Evolutionary conservation across 2,797 vertebrate genomes (phyloP).

Genomic region (Sebastes oblongus): DNA sequence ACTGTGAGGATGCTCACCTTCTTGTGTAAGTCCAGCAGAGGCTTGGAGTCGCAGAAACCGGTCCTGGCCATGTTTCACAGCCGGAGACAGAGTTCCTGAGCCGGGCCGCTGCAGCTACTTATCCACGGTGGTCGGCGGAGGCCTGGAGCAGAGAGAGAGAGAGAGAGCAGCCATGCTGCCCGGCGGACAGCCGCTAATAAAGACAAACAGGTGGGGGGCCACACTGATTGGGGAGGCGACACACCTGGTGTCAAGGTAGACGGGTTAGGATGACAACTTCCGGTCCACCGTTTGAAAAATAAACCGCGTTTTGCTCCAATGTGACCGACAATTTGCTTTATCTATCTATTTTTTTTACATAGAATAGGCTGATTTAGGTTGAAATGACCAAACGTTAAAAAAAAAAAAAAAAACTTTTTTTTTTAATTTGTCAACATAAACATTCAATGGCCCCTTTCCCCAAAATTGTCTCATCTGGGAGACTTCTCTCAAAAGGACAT

Average conservation of each 20-base stretch:
- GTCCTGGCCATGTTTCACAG: slow-evolving; percentile 79
- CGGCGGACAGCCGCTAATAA: slow-evolving; percentile 42
- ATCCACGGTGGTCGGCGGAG: slow-evolving; percentile 38
- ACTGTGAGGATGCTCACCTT: slow-evolving; percentile 56
- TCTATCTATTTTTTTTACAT: too few species aligned
- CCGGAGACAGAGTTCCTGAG: slow-evolving; percentile 47
- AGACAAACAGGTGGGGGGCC: slow-evolving; percentile 57
- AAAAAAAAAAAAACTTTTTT: too few species aligned
- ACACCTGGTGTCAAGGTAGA: neutral
- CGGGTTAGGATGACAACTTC: slow-evolving; percentile 14
- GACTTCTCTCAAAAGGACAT: too few species aligned
- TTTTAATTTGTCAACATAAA: too few species aligned
- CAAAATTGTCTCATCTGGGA: too few species aligned
- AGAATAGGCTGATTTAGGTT: neutral
- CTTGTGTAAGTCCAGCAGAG: slow-evolving; percentile 83
- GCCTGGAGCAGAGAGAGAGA: neutral
- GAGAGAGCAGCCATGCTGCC: neutral
- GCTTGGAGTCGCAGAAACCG: slow-evolving; percentile 81
- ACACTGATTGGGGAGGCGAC: slow-evolving; percentile 59
- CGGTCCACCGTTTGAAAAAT: slow-evolving; percentile 8
- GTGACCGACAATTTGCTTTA: neutral
- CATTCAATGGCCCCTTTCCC: too few species aligned
- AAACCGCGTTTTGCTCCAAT: neutral
- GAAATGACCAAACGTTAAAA: neutral
- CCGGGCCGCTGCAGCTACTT: slow-evolving; percentile 81